Base-by-base conservation (phyloP, 1,140 invertebrate genomes). In the Ceratitis capitata region DNA sequence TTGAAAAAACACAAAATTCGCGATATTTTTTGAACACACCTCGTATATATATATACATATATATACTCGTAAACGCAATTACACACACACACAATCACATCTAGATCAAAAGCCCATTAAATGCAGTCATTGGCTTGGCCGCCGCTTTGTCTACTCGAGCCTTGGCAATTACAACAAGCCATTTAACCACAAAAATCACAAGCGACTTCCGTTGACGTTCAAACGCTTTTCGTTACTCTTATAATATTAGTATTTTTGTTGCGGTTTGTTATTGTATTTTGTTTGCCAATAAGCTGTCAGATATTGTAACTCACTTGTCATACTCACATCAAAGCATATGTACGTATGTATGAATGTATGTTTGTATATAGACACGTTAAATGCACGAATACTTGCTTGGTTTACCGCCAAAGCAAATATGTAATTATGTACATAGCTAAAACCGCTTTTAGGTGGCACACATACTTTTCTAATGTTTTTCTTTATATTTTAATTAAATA, bases 131-230 rank as follows among this genome's bases (percentile, higher is more conserved):
- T 45, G n/a, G 9, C 7, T 78, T 45, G 39, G 69, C n/a, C 69
- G 69, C 23, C 69, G 42, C n/a, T 26, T 78, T 78, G 42, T 78
- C 69, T 78, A 6, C 69, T 7, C 16, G 29, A 74, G 6, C 45
- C 19, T 42, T 10, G 19, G 32, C 16, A 69, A 39, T 69, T 6
- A 7, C 64, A 69, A 14, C 35, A 42, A 39, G 35, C 19, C 35
- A 69, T 69, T n/a, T 69, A 69, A 69, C 64, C 64, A 69, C 64
- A 69, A 78, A n/a, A 78, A 7, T 26, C 35, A 42, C 39, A 45
- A 45, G 42, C 69, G 26, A 78, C 69, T 78, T 78, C 69, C 69
- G 69, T 78, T 78, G 42, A n/a, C 69, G 45, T 78, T 45, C n/a
- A 45, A 78, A 42, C 26, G 69, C n/a, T 39, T 78, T n/a, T 6